Evolutionary conservation across 2,888 invertebrate genomes (phyloP), one percentile per base, ranked within the genome.

Genomic region (Hipparchia sbordonii): DNA sequence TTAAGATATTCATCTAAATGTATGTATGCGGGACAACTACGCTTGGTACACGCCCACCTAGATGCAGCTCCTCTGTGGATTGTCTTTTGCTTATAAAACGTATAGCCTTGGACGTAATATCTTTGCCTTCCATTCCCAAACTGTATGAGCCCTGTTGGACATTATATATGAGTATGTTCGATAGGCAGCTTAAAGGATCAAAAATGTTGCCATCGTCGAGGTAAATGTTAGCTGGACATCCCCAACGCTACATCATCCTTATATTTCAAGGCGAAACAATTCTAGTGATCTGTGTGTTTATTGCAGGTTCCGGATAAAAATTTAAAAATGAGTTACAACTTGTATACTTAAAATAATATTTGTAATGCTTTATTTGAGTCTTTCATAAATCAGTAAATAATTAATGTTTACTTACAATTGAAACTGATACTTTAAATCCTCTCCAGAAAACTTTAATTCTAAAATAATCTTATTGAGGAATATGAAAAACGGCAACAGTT

Each of bases 31-130:
- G 71, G 54, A 51, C 76, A 76, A 6, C 62, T 62, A 65, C 66
- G 75, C 68, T 79, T 80, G 0, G 77, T 80, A 72, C 74, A 76
- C 23, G 46, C 70, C 85, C 84, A 85, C 2, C 82, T 78, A 4
- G 73, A 59, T 3, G 76, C 81, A 0, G 33, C 7, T 2, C 78
- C 75, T 10, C 73, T 71, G 8, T 76, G 74, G 4, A 85, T 75
- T 12, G 63, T 12, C 67, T 77, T 74, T 66, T 80, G 81, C 70
- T 65, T 83, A 71, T 84, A 85, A 73, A 82, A 85, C 5, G 85
- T 82, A 72, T 79, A 81, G 3, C 83, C 82, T 45, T 79, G 52
- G 48, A 78, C 74, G 52, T 71, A 54, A 51, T 70, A 75, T 9
- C 71, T 46, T 9, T 33, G 51, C 60, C 48, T 73, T 23, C 75